Evolutionary conservation across 2,888 invertebrate genomes (phyloP), one percentile per base, ranked within the genome.

Genomic region (Sinelater perroti): DNA sequence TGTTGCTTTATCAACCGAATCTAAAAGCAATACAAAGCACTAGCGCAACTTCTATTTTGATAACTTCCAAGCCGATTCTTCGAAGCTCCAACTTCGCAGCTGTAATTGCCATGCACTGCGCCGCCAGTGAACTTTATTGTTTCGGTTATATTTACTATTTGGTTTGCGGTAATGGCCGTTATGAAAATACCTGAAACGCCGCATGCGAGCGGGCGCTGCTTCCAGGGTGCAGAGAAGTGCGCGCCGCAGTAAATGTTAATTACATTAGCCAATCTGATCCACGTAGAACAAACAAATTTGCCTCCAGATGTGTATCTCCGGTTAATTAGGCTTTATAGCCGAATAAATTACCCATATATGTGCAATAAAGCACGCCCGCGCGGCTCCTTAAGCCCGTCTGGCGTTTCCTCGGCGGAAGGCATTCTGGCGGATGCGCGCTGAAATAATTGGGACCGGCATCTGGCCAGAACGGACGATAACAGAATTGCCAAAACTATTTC

Each of bases 401-500:
- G 26, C 30, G 26, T 26, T 42, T 42, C 20, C 18, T 38, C 20
- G 24, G 26, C 8, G n/a, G 28, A 11, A 30, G 30, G 8, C 17
- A 30, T 44, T 13, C 28, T 44, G 3, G 44, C 6, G 44, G 44
- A 44, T 44, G 44, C 26, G 30, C 44, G 30, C 17, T 10, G 18
- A 44, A 44, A 44, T 44, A 44, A 44, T 44, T 44, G 44, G 28
- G 44, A 5, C 26, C n/a, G 28, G 44, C 44, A 44, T 44, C 28
- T 44, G 30, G 26, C 28, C 44, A 44, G 30, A 44, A 30, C 30
- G 28, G 26, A 44, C 44, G 44, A 44, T 44, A 44, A 30, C 44
- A 17, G 44, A 44, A 44, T 44, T 44, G 44, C 44, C 44, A 30
- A 44, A 44, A 44, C 44, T 44, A 44, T 44, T 44, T 30, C 18